Evolutionary conservation across 2,888 invertebrate species (phyloP), one percentile per base, ranked within the genome.

Genomic region (Eueremaeus valkanovi): DNA sequence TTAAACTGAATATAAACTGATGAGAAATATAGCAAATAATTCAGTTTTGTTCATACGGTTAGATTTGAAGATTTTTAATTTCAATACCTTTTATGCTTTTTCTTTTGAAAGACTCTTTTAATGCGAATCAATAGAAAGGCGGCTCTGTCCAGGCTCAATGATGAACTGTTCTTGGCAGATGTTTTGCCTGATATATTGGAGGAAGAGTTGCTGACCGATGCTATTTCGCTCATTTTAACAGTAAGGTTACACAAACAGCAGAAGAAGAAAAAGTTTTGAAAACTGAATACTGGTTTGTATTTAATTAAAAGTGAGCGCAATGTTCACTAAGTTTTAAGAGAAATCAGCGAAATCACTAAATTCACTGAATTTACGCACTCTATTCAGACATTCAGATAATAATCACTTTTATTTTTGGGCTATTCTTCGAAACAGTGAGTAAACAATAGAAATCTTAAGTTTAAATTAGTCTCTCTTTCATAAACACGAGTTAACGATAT

Each of bases 51-150:
- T n/a, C n/a, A n/a, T n/a, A n/a, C n/a, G n/a, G n/a, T n/a, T n/a
- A n/a, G n/a, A n/a, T n/a, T n/a, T n/a, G n/a, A 16, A 45, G 18
- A 45, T 11, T 3, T 45, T 45, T 45, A 18, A 13, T 36, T 36
- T 36, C n/a, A n/a, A 45, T 45, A 45, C 45, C 45, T 36, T 66
- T 66, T 66, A 29, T 93, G 92, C 80, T 92, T 89, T 85, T 93
- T 93, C 86, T 92, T 93, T 85, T 92, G 92, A 85, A 94, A 93
- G 55, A 92, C 93, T 82, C 91, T 89, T 83, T 93, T 93, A 76
- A 94, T 93, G 80, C 93, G 87, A 80, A 94, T 86, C 80, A 94
- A 87, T 49, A 94, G 86, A 84, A 94, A 93, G 74, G 93, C 93
- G 73, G 93, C 93, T 79, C 92, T 88, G 86, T 93, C 93, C 83